A percentile compares a stretch with the other conserved stretches of the same genome.
phyloP scores from a whole-genome alignment of 2,888 invertebrate species.

The Rambutsinella grinnellia region DNA sequence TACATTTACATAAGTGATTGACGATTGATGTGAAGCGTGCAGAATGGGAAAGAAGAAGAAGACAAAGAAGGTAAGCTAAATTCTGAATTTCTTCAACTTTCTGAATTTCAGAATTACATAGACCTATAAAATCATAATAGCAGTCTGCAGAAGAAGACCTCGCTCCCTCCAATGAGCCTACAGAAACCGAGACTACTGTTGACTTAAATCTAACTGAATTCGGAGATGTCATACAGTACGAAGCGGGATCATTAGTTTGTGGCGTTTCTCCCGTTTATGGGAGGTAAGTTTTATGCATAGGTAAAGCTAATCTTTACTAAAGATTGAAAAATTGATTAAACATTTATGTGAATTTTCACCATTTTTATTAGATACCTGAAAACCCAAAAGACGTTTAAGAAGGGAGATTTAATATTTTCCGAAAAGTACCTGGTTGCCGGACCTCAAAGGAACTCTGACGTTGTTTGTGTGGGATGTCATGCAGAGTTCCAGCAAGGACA shows the following conservation, averaged over 20 bases:
- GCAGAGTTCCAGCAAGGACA: no score
- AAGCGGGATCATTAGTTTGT: conserved; percentile 50
- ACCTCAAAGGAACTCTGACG: conserved; percentile 61
- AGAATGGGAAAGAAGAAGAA: conserved; percentile 48
- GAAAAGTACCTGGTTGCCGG: conserved; percentile 67
- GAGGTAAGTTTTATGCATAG: conserved; percentile 53
- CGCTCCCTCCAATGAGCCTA: no score
- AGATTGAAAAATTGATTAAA: not conserved
- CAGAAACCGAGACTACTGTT: no score
- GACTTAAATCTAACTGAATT: no score
- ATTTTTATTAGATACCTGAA: conserved; percentile 60
- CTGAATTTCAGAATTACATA: not conserved
- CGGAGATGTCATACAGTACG: not conserved
- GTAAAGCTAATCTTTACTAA: not conserved
- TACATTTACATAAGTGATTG: no score
- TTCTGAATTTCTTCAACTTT: no score
- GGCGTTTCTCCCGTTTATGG: conserved; percentile 58
- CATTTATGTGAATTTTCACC: not conserved
- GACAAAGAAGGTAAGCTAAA: conserved; percentile 12
- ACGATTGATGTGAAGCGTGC: no score
- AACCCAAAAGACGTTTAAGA: conserved; percentile 55
- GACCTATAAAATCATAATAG: no score
- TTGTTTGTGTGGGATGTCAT: conserved; percentile 67
- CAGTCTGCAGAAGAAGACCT: no score
- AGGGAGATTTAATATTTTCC: conserved; percentile 57